Evolutionary conservation across 2,113 vertebrate genomes (phyloP), one percentile per base, ranked within the genome.

Genomic region (Forbesichthys papilliferus): DNA sequence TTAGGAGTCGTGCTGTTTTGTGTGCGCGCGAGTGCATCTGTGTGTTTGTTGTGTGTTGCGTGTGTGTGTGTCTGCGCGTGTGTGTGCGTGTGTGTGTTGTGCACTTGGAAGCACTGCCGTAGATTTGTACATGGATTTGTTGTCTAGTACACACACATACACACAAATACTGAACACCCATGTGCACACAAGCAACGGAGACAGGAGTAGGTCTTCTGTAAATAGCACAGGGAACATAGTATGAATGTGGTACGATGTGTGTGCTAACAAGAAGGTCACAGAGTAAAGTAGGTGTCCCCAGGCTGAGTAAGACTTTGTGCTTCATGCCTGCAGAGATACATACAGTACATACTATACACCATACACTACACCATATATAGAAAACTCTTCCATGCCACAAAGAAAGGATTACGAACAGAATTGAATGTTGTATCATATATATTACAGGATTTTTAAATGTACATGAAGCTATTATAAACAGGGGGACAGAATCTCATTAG

Each of bases 201-300:
- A 67, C n/a, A 55, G 36, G 46, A 58, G 57, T 60, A 63, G 11
- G 53, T 81, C 51, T 78, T 81, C 51, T 78, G 71, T 71, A 73
- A 77, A 42, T 61, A 48, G 36, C 18, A 68, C 69, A 77, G 70
- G 69, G 36, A 42, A 42, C 36, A 42, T 5, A 42, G 7, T 42
- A 42, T 80, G 64, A 85, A 81, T 74, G 66, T 70, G 62, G 71
- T 75, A 78, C 74, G 63, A 42, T 68, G 56, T 77, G 79, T 83
- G 62, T 69, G 64, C 68, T 78, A 62, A 66, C 60, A 61, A 75
- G 75, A 69, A 70, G 70, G 74, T 70, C 64, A 27, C 59, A n/a
- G 78, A 73, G 71, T 73, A 84, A 86, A 84, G 53, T 80, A 64
- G 71, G 33, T 27, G 48, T 63, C 60, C 56, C 57, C 57, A 36